Base-by-base conservation (phyloP, 2,113 vertebrate genomes). In the Hippoglossus stenolepis region DNA sequence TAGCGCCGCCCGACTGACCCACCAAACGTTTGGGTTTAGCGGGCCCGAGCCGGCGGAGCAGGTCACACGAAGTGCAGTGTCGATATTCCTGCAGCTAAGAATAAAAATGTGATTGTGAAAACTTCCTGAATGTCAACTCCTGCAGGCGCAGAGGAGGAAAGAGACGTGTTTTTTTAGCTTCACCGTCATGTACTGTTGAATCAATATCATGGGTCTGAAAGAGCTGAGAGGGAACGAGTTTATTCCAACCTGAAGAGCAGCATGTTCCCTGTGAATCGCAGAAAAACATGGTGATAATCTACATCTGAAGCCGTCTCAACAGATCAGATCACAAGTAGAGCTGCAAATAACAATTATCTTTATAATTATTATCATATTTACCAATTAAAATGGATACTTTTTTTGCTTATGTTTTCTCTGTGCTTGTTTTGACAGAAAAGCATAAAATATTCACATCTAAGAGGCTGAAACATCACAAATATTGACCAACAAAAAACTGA, bases 41-140 rank as follows among this genome's bases (percentile, higher is more conserved):
- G 20, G 38, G 35, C 23, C 75, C 17, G 26, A 53, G 13, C 20
- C 45, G 23, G 24, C 11, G 21, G 5, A 20, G 54, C 63, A 54
- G 38, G 51, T 65, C 64, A 73, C 7, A 53, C 49, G 10, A 13
- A 69, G 40, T 10, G 43, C 14, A 26, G 17, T 31, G 59, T 40
- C 43, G 45, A 61, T 72, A 63, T 40, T 43, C 49, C 51, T n/a
- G 51, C 20, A 40, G 11, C 15, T 5, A 31, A 73, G 24, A 78
- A 71, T 62, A 79, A 45, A 31, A 74, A 76, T 2, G 14, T 67
- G 14, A 53, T 57, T 2, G 14, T 45, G 51, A 54, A n/a, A 28
- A 18, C 77, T 31, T 60, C 10, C 24, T 51, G 43, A 79, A 75
- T 79, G 38, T 63, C 74, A 69, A 53, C 45, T 65, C 31, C 67